Evolutionary conservation across 2,797 vertebrate genomes (phyloP).

Genomic region (Pseudopleuronectes americanus): DNA sequence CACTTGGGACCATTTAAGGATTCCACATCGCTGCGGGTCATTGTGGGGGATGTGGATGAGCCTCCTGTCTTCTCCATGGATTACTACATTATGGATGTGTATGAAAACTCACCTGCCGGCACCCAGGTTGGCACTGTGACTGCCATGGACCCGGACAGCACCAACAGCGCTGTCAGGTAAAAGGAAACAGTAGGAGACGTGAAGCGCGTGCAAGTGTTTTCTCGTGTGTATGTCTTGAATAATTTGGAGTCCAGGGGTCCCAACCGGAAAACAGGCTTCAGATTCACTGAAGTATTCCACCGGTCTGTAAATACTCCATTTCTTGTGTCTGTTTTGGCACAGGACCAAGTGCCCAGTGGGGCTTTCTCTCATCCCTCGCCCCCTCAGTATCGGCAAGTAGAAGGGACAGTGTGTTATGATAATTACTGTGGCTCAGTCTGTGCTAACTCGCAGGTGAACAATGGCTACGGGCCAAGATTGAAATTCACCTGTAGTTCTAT

Average conservation of each 20-base stretch:
- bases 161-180: conserved; percentile 90
- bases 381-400: neutral
- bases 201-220: neutral
- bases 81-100: conserved; percentile 91
- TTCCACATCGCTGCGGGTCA: conserved; percentile 90
- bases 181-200: neutral
- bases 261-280: neutral
- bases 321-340: neutral
- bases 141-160: conserved; percentile 90
- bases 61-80: conserved; percentile 91
- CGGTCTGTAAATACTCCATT: neutral
- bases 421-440: neutral
- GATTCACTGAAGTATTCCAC: neutral
- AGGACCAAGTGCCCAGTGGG: neutral
- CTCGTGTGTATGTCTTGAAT: neutral
- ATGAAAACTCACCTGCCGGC: conserved; percentile 88
- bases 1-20: conserved; percentile 94
- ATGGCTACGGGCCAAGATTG: neutral
- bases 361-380: neutral
- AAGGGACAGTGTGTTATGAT: neutral
- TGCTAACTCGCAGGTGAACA: neutral
- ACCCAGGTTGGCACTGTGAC: conserved; percentile 88
- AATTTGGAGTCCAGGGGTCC: neutral
- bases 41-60: conserved; percentile 92
- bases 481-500: neutral